Evolutionary conservation across 2,113 vertebrate genomes (phyloP), one percentile per base, ranked within the genome.

Genomic region (Bungarus multicinctus): DNA sequence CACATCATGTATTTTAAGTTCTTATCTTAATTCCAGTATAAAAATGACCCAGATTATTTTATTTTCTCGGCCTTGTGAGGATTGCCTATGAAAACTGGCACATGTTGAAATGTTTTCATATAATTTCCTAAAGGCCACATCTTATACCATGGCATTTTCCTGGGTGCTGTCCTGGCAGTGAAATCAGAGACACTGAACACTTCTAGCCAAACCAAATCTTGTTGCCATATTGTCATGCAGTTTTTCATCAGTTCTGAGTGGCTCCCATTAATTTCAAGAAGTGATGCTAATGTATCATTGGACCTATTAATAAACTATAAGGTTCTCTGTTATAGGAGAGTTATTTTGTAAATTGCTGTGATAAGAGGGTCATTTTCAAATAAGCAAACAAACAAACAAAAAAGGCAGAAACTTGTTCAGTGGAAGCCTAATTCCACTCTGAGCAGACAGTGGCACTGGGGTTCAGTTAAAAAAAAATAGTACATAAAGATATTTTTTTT

Each of bases 401-500:
- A 89, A 91, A 89, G 94, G 95, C 87, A 93, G 97, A 97, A 97
- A 96, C 95, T 93, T 94, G 89, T 89, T 94, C 97, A 96, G 96
- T 94, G 96, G 97, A 97, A 96, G 94, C 95, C 96, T 96, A 91
- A 95, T 94, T 96, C 97, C 96, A 96, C 97, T 97, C 94, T 96
- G 95, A 94, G 91, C 97, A 96, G 96, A 96, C 93, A 96, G 96
- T 92, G 96, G 93, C 81, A 95, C 96, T 97, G 96, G 96, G 96
- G 18, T 97, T 97, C 96, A 96, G 97, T 96, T 96, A 95, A 93
- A 94, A 94, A 96, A 22, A 54, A 50, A 50, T 18, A 27, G 96
- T 96, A 96, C 97, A 97, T 98, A 96, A 98, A 98, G 95, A 7
- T 81, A 22, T 81, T 97, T 98, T 97, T 98, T 98, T 97, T 98